Conservation (phyloP, 1,140 invertebrate species). For the Caenorhabditis inopinata region DNA sequence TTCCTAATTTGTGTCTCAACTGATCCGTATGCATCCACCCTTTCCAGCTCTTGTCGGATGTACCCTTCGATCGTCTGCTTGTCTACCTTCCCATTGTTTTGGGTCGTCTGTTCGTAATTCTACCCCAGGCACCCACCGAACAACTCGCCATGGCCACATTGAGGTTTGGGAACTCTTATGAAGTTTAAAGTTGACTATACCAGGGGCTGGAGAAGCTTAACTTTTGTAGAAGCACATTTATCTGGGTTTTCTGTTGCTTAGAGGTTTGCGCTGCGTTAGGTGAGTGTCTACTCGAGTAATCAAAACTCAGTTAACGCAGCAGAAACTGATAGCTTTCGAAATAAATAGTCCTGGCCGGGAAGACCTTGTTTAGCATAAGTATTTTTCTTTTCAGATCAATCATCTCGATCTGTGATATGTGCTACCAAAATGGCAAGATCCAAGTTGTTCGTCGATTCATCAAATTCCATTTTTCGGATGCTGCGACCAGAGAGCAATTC, state of each 20-base stretch:
- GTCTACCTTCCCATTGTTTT: constrained; percentile 57
- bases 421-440: background rate
- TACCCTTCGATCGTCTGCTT: constrained; percentile 53
- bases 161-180: no score
- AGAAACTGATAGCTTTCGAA: no score
- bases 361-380: no score
- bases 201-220: no score
- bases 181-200: no score
- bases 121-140: constrained; percentile 46
- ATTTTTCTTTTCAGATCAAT: background rate
- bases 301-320: no score
- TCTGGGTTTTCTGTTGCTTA: no score
- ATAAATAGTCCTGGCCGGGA: no score
- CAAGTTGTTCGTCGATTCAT: background rate
- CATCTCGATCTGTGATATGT: constrained; percentile 50
- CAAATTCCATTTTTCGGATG: background rate
- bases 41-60: constrained; percentile 49
- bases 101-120: constrained; percentile 55
- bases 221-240: no score
- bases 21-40: background rate
- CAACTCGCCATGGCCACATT: constrained; percentile 44
- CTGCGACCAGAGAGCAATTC: background rate
- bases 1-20: no score
- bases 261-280: no score
- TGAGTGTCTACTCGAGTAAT: no score